Evolutionary conservation across 1,140 invertebrate species (phyloP), one percentile per base, ranked within the genome.

Genomic region (Polyergus mexicanus): DNA sequence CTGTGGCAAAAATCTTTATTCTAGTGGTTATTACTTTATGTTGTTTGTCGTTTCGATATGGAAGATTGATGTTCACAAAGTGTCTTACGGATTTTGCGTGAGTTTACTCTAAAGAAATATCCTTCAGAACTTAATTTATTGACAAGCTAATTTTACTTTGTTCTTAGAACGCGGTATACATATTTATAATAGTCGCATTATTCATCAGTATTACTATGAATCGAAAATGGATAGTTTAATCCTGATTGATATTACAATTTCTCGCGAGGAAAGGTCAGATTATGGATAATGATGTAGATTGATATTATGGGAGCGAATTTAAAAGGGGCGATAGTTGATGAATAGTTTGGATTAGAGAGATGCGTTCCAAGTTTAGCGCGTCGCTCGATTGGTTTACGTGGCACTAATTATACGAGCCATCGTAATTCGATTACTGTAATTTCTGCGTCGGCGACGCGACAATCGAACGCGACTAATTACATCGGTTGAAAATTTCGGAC

Each of bases 401-500:
- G 60, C 85, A 63, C 85, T 93, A 94, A 94, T 94, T 92, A 93
- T 91, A 92, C 91, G 80, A 76, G 69, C 89, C 84, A 87, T 88
- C 86, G 89, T 92, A 93, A 94, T 94, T 94, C 92, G 92, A 94
- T 94, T 94, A 94, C 84, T 75, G 86, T 94, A 94, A 94, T 94
- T 91, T 91, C n/a, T n/a, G n/a, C 91, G 92, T 93, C 90, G 91
- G 91, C 77, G 87, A 85, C 58, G 44, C 58, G 71, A 85, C 94
- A 94, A 94, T 94, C 93, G 92, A 91, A 93, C 86, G 90, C 86
- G 90, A 75, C 86, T 92, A 94, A 94, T 94, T 93, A 93, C 90
- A 94, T 94, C 92, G 92, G 93, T 94, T 93, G 89, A 92, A 94
- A 93, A 94, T 94, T 94, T 92, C 86, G 89, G 90, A 92, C 91